Evolutionary conservation across 2,888 invertebrate species (phyloP).

Genomic region (Melieria picta): DNA sequence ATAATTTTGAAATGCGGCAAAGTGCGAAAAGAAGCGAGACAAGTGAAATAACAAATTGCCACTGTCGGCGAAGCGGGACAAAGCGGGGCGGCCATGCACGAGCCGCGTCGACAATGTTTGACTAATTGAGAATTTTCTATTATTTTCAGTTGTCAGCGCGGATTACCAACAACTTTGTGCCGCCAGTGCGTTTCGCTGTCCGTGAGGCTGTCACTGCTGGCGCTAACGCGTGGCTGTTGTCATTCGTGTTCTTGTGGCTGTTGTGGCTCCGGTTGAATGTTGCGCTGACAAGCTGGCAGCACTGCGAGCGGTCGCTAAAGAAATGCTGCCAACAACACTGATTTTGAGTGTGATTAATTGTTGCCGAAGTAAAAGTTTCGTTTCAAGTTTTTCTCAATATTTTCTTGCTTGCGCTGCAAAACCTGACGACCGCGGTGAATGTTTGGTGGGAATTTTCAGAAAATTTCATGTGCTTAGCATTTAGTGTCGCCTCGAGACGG

Average conservation of each 20-base stretch:
- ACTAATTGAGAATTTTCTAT: conserved; percentile 33
- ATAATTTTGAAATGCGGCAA: conserved; percentile 21
- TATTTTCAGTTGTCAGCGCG: conserved; percentile 33
- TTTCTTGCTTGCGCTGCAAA: background rate
- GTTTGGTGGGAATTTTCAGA: no score
- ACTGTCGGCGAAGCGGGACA: conserved; percentile 10
- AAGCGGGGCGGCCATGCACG: background rate
- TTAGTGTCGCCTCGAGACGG: no score
- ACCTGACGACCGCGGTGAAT: background rate
- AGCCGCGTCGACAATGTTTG: conserved; percentile 13
- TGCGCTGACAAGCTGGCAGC: background rate
- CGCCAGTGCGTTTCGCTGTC: background rate
- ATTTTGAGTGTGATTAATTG: conserved; percentile 32
- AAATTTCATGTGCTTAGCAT: no score
- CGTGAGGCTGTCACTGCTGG: background rate
- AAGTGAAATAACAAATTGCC: conserved; percentile 24
- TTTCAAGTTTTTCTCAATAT: conserved; percentile 1
- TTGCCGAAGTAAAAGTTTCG: conserved; percentile 20
- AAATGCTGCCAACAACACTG: conserved; percentile 5
- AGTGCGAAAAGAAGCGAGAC: background rate
- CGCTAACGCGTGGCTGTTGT: background rate
- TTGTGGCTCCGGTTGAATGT: background rate
- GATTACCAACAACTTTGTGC: conserved; percentile 24
- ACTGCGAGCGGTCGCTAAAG: background rate
- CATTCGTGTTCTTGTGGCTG: background rate